phyloP scores from a whole-genome alignment of 2,797 vertebrate genomes.

The Apogon hyalosoma region DNA sequence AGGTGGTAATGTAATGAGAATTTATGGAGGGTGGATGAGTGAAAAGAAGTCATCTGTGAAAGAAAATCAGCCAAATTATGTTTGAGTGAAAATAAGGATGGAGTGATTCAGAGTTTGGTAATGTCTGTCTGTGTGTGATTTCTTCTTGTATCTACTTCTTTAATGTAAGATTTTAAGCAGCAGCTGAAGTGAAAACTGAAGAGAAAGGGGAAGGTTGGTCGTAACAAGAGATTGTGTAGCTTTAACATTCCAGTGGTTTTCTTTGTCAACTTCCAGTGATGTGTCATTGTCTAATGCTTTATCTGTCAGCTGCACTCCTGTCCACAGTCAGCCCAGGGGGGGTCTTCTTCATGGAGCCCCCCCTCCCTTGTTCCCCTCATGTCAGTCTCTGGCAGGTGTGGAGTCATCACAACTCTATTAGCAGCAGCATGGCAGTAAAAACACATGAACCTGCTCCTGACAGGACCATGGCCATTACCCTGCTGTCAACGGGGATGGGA shows the following conservation, averaged over 20 bases:
- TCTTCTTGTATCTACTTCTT: constrained; percentile 41
- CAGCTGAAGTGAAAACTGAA: constrained; percentile 24
- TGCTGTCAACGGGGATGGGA: constrained; percentile 23
- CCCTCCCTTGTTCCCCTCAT: constrained; percentile 25
- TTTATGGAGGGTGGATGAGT: constrained; percentile 75
- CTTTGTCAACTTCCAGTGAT: constrained; percentile 79
- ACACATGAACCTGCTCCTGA: constrained; percentile 82
- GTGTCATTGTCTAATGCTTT: constrained; percentile 86
- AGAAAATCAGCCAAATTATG: constrained; percentile 61
- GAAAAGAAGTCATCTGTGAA: constrained; percentile 61
- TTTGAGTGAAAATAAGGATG: constrained; percentile 49
- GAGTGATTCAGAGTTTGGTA: constrained; percentile 55
- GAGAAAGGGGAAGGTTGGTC: constrained; percentile 13
- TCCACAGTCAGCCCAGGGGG: constrained; percentile 80
- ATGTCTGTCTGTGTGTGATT: constrained; percentile 57
- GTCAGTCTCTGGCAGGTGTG: constrained; percentile 79
- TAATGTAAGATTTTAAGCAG: constrained; percentile 61
- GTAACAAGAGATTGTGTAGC: constrained; percentile 41
- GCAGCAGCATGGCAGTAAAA: constrained; percentile 83
- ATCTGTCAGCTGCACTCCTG: constrained; percentile 84
- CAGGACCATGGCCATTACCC: constrained; percentile 78
- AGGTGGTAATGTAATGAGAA: constrained; percentile 67
- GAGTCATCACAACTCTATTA: constrained; percentile 88
- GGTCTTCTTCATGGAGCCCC: constrained; percentile 74
- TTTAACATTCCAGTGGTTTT: constrained; percentile 83